Conservation (phyloP, 2,113 vertebrate species). For the Malurus melanocephalus region DNA sequence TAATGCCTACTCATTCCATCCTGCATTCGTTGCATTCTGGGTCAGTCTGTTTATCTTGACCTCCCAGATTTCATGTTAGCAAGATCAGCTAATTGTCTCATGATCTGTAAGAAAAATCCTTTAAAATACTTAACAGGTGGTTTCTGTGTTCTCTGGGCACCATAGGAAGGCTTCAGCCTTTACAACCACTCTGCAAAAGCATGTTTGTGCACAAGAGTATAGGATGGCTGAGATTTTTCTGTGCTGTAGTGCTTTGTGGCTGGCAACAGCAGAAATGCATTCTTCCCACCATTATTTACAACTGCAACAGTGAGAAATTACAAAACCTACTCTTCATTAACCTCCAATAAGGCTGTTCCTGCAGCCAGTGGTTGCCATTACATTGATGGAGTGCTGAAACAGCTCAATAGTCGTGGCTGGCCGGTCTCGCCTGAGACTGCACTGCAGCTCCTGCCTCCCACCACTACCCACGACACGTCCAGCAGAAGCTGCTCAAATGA, state of each 20-base stretch:
- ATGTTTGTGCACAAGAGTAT: neutral
- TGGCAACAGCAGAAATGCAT: neutral
- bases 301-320: constrained; percentile 21
- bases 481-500: constrained; percentile 48
- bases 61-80: neutral
- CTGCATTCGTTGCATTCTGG: neutral
- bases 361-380: constrained; percentile 13
- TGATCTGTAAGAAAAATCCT: neutral
- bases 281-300: neutral
- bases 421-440: neutral
- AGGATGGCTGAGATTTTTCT: neutral
- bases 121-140: neutral
- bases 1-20: neutral
- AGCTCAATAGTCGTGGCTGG: neutral
- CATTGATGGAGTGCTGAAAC: constrained; percentile 42
- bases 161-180: neutral
- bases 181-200: neutral
- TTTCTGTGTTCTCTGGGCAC: neutral
- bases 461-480: neutral
- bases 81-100: neutral
- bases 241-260: neutral
- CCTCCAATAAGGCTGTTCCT: constrained; percentile 42
- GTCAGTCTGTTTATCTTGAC: neutral
- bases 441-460: neutral
- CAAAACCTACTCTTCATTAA: constrained; percentile 51